Base-by-base conservation (phyloP, 2,888 invertebrate genomes). In the Epicampocera succincta region DNA sequence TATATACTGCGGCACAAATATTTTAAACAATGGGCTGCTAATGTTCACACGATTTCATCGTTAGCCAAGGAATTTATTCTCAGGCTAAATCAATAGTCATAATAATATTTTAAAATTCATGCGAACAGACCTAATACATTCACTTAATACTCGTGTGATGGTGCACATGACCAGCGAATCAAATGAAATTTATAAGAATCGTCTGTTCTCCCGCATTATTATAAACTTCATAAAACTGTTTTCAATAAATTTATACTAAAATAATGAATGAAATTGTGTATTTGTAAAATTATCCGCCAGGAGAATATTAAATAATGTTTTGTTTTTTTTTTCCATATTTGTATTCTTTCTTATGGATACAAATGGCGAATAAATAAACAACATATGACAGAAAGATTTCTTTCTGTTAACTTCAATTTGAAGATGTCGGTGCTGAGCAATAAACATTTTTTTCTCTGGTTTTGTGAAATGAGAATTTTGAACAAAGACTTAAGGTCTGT, bases 251-350 rank as follows among this genome's bases (percentile, higher is more conserved):
- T 33, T 50, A 48, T 54, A 69, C 60, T 40, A 42, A 50, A 69
- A 71, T 54, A 71, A 63, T 63, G 56, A 77, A 66, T 72, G 72
- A 78, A 66, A 61, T 73, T 73, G n/a, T 58, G 44, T 65, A 65
- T 75, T 71, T 69, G 58, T 68, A 58, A 60, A 66, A 60, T 61
- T 65, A 71, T 65, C 69, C 73, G 69, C 58, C 77, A 77, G 9
- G 8, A 82, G 81, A 82, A 82, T 82, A 82, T 82, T 77, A 74
- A 82, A 77, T 69, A 73, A 73, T 63, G 58, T 71, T 44, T 58
- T 38, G 17, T 15, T 21, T 46, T 56, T 72, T 38, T 56, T 74
- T 40, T 58, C 21, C 46, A 21, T 38, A 48, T 29, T 61, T 21
- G 42, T 63, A 44, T 44, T 73, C 58, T 29, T 29, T 50, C 25